Evolutionary conservation across 1,140 invertebrate species (phyloP).

Genomic region (Zophobas atratus): DNA sequence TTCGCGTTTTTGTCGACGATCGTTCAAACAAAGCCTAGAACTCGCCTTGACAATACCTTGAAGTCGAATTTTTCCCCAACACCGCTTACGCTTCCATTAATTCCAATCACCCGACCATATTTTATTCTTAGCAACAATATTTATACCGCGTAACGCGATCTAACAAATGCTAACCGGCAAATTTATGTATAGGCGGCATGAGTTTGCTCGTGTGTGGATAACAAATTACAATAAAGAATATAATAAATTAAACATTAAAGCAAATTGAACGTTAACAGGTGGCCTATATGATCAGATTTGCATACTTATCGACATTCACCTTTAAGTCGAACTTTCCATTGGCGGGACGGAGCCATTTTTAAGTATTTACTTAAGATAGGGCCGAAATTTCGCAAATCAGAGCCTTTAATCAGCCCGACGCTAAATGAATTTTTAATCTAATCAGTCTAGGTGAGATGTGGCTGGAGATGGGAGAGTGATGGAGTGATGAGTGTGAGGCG

Average conservation of each 20-base stretch:
- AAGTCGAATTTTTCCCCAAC: too few species aligned
- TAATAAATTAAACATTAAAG: slow-evolving; percentile 1
- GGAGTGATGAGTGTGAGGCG: too few species aligned
- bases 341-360: neutral
- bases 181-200: neutral
- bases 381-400: too few species aligned
- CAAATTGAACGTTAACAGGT: neutral
- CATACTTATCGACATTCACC: neutral
- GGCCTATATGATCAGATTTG: neutral
- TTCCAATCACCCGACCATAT: too few species aligned
- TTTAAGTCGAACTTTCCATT: neutral
- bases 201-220: neutral
- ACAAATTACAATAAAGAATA: neutral
- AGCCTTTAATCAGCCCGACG: too few species aligned
- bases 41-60: too few species aligned
- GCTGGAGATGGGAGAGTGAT: too few species aligned
- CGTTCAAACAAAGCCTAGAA: too few species aligned
- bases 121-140: neutral
- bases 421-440: too few species aligned
- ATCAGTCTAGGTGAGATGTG: too few species aligned
- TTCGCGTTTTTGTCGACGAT: too few species aligned
- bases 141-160: neutral
- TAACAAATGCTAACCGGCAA: neutral
- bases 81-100: too few species aligned
- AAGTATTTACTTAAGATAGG: neutral